Percentiles rank a stretch among this genome's conserved stretches.
These are phyloP conservation scores for Notothenia rossii DNA, from an alignment of 2,113 vertebrate genomes.

Conservation along the genomic window DNA sequence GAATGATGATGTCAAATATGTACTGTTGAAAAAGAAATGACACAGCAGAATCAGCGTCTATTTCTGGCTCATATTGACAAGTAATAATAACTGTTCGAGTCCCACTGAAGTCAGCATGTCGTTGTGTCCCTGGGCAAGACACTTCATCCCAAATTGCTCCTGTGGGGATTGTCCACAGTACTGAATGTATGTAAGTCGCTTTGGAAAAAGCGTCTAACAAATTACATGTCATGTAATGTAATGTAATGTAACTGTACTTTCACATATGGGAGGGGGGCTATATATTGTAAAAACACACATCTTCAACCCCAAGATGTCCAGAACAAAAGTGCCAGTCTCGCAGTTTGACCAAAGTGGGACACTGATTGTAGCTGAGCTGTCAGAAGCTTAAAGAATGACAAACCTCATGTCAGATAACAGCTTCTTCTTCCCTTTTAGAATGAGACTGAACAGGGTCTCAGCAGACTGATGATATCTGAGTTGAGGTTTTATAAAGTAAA, in stretches of 20 bases:
- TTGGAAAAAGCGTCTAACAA: too few species aligned
- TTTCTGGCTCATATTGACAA: neutral
- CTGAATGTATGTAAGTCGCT: too few species aligned
- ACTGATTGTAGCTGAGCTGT: slow-evolving; percentile 1
- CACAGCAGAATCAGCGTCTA: neutral
- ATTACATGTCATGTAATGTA: too few species aligned
- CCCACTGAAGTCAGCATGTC: too few species aligned
- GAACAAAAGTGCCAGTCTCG: neutral
- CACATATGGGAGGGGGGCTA: neutral
- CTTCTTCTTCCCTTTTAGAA: slow-evolving; percentile 8
- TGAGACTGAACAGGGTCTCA: neutral
- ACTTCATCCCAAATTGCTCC: too few species aligned
- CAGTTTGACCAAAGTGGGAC: neutral
- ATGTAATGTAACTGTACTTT: too few species aligned
- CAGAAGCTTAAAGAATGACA: slow-evolving; percentile 4
- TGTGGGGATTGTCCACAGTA: too few species aligned
- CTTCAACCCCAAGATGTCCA: neutral
- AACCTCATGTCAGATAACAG: neutral
- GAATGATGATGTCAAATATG: neutral
- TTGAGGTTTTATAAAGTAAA: neutral
- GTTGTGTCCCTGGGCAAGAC: too few species aligned
- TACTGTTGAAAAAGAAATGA: neutral
- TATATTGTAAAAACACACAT: neutral
- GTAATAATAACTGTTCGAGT: too few species aligned
- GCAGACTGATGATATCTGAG: slow-evolving; percentile 3